A percentile compares a stretch with the other conserved stretches of the same genome.
Conservation (phyloP, 1,140 invertebrate species). For the Hyles vespertilio region DNA sequence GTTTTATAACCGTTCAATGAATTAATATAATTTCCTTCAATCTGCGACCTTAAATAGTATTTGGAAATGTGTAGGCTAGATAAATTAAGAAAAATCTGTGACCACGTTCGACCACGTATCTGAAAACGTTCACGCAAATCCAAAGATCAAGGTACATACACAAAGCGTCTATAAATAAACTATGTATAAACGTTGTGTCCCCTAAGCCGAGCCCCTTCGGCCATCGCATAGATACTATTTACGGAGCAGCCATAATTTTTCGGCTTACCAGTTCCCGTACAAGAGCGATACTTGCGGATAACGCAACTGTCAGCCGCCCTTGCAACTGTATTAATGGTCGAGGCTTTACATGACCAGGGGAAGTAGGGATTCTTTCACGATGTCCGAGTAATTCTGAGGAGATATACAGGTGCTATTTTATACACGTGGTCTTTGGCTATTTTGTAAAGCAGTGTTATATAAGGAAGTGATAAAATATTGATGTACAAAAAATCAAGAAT, state of each 20-base stretch:
- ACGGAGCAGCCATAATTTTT: constrained; percentile 29
- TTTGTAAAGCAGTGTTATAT: too few species aligned
- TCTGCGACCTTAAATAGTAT: constrained; percentile 23
- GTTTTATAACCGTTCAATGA: too few species aligned
- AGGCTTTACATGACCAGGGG: constrained; percentile 24
- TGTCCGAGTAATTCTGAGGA: too few species aligned
- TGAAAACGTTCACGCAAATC: background rate
- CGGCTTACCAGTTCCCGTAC: constrained; percentile 34
- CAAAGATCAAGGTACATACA: background rate
- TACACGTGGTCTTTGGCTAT: too few species aligned
- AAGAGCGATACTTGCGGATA: constrained; percentile 37
- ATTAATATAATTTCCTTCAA: too few species aligned
- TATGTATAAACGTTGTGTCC: constrained; percentile 7
- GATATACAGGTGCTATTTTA: too few species aligned
- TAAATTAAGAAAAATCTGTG: background rate
- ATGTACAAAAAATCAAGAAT: too few species aligned
- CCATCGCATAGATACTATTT: constrained; percentile 37
- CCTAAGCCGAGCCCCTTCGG: constrained; percentile 3
- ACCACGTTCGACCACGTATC: too few species aligned
- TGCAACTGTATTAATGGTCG: constrained; percentile 37
- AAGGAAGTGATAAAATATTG: too few species aligned
- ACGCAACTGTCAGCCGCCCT: constrained; percentile 36
- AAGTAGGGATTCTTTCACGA: background rate
- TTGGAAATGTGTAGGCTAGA: background rate
- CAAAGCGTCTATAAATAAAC: background rate